phyloP scores from a whole-genome alignment of 2,888 invertebrate species.

The Synanthedon formicaeformis region DNA sequence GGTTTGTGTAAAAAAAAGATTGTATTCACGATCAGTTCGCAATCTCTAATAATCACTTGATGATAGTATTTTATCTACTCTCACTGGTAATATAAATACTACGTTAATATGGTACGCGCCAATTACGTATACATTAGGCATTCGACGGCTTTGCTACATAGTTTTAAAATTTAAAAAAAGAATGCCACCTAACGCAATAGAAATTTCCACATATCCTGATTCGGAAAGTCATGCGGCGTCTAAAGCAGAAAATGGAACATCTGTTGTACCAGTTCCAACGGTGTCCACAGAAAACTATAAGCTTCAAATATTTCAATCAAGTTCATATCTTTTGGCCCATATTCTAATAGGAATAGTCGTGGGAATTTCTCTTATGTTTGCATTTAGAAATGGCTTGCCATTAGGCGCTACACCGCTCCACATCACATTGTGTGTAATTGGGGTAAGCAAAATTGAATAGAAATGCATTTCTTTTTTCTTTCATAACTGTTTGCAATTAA shows the following conservation, averaged over 20 bases:
- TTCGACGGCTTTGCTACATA: no score
- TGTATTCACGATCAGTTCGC: no score
- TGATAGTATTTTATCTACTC: not conserved
- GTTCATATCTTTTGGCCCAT: conserved; percentile 35
- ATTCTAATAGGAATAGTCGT: conserved; percentile 40
- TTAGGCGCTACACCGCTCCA: conserved; percentile 29
- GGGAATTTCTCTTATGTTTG: conserved; percentile 24
- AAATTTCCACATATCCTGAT: conserved; percentile 10
- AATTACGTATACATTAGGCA: not conserved
- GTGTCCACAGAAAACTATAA: conserved; percentile 15
- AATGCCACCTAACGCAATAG: conserved; percentile 26
- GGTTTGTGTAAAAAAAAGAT: no score
- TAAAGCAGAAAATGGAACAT: not conserved
- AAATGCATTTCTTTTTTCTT: no score
- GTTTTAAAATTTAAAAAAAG: no score
- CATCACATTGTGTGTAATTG: conserved; percentile 43
- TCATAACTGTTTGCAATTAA: no score
- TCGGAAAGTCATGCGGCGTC: conserved; percentile 7
- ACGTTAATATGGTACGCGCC: not conserved
- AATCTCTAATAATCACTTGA: not conserved
- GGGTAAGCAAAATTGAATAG: conserved; percentile 31
- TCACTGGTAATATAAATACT: not conserved
- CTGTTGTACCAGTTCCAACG: not conserved
- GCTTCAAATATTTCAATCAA: conserved; percentile 29
- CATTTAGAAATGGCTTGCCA: conserved; percentile 29